Conservation (phyloP, 2,113 vertebrate species). For the Fukomys damarensis region DNA sequence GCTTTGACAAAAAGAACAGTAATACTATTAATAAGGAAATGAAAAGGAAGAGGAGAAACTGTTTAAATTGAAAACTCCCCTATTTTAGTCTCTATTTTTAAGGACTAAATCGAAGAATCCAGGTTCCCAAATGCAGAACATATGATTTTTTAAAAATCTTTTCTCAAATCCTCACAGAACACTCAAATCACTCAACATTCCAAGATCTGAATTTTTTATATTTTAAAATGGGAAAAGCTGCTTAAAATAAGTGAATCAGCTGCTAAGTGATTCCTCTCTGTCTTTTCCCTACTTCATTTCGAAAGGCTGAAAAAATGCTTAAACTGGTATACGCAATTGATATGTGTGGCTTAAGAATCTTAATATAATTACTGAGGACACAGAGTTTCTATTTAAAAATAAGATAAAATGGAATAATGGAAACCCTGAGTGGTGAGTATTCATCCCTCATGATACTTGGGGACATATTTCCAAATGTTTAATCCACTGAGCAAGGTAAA, state of each 20-base stretch:
- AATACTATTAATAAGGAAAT: conserved; percentile 69
- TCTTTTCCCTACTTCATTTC: conserved; percentile 67
- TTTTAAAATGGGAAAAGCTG: conserved; percentile 82
- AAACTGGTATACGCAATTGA: conserved; percentile 74
- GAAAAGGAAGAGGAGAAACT: conserved; percentile 74
- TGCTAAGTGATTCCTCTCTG: conserved; percentile 82
- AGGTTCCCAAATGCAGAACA: conserved; percentile 69
- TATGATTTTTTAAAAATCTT: conserved; percentile 42
- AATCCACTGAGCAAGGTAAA: conserved; percentile 30
- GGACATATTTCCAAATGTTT: conserved; percentile 35
- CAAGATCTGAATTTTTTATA: conserved; percentile 72
- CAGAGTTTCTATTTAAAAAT: conserved; percentile 81
- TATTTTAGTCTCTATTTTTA: conserved; percentile 74
- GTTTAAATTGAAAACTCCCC: conserved; percentile 57
- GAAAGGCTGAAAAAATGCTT: conserved; percentile 73
- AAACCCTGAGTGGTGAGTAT: conserved; percentile 50
- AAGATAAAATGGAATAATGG: conserved; percentile 72
- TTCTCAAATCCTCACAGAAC: conserved; percentile 75
- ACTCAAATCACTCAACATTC: conserved; percentile 73
- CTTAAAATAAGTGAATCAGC: conserved; percentile 79
- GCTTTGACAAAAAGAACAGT: conserved; percentile 64
- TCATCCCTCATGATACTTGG: not conserved
- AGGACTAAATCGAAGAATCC: conserved; percentile 76
- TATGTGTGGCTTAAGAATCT: conserved; percentile 76
- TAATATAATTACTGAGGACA: conserved; percentile 75